phyloP scores from a whole-genome alignment of 2,888 invertebrate genomes.

The Cryptus armator region DNA sequence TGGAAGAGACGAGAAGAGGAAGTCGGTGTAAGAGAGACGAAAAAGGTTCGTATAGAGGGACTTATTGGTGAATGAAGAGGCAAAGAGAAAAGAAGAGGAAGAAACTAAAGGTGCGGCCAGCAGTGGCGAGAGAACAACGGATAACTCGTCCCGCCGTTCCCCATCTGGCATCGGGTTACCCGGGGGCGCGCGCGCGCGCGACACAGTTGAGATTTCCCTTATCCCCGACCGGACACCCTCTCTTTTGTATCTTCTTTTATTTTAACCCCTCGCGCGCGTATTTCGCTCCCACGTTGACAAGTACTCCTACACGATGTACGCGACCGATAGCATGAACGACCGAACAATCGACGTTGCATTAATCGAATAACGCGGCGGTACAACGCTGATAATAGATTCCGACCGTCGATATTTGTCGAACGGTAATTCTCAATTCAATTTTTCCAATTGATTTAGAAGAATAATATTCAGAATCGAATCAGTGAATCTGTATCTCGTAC shows the following conservation, averaged over 20 bases:
- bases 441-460: not conserved
- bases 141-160: constrained; percentile 46
- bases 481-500: too few relatives aligned
- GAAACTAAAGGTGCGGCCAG: constrained; percentile 47
- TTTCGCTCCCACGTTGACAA: constrained; percentile 62
- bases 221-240: constrained; percentile 44
- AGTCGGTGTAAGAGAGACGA: constrained; percentile 47
- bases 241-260: constrained; percentile 38
- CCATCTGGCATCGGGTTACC: constrained; percentile 58
- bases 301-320: constrained; percentile 63
- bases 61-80: constrained; percentile 8
- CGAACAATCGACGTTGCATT: constrained; percentile 33
- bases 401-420: not conserved
- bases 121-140: constrained; percentile 55
- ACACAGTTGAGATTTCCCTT: constrained; percentile 59
- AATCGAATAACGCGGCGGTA: constrained; percentile 18
- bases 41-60: constrained; percentile 33
- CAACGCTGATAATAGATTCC: not conserved
- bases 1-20: constrained; percentile 46
- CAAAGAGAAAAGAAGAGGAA: constrained; percentile 33
- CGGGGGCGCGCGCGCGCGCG: constrained; percentile 47
- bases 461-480: not conserved
- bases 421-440: not conserved
- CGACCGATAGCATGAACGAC: constrained; percentile 33
- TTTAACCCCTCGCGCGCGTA: constrained; percentile 27